Base-by-base conservation (phyloP, 2,888 invertebrate genomes). In the Dioctria rufipes region DNA sequence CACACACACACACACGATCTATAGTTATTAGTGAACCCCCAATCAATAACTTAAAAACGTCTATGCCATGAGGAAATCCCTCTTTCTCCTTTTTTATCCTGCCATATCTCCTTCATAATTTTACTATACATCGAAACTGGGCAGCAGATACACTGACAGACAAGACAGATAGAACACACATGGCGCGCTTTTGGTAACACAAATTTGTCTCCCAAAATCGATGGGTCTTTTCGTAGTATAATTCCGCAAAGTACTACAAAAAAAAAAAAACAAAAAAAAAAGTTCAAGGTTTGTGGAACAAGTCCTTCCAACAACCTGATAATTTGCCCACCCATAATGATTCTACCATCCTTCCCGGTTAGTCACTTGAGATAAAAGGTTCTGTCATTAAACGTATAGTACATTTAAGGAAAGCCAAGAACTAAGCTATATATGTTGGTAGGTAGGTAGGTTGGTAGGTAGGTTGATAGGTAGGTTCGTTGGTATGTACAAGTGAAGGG, bases 291-390 rank as follows among this genome's bases (percentile, higher is more conserved):
- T 58, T 73, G 73, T 39, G 60, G 60, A 73, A 73, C 58, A 73
- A 73, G 73, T 13, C 73, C 25, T 25, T 25, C 73, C 73, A 42
- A 42, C 25, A 58, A 58, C 60, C 58, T 42, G 54, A 73, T 73
- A 73, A 73, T 73, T 73, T 42, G 73, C 51, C 11, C 58, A 40
- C 43, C 73, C 51, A 40, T 42, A 73, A 58, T 40, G 60, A 11
- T 69, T 51, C 60, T 37, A 42, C 8, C 54, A 58, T 58, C 73
- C 73, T 73, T 58, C 42, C 60, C 60, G 58, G 73, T 58, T 58
- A 73, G 40, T 73, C 73, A 73, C 73, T 73, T 73, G 58, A 73
- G 73, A 73, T 73, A 73, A 73, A 73, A 73, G 73, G 73, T 58
- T 42, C 73, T 60, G 73, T 54, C 73, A 73, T 60, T 73, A 73